Evolutionary conservation across 2,113 vertebrate species (phyloP).

Genomic region (Chunga burmeisteri): DNA sequence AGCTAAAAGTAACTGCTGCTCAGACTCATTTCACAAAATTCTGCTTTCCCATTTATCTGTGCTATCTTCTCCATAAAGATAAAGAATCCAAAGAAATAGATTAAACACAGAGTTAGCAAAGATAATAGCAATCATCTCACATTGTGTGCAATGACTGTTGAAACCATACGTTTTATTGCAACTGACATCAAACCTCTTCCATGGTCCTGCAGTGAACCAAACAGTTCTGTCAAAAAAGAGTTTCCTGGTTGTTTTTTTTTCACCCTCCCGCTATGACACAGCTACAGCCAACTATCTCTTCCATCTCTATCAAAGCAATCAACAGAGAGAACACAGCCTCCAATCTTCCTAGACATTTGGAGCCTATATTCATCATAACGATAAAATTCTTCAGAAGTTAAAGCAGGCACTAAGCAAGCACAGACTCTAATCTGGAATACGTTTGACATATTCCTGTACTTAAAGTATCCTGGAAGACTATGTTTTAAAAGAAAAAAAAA

Average conservation of each 20-base stretch:
- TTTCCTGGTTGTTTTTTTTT: slow-evolving; percentile 4
- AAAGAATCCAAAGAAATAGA: not conserved
- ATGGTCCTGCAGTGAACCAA: not conserved
- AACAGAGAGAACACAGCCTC: not conserved
- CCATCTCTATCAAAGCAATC: not conserved
- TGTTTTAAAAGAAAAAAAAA: not conserved
- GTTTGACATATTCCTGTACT: not conserved
- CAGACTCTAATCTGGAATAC: not conserved
- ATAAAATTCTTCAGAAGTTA: not conserved
- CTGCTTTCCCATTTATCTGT: not conserved
- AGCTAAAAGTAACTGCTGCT: not conserved
- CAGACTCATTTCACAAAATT: not conserved
- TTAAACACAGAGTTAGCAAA: not conserved
- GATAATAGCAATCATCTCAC: not conserved
- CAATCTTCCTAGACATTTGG: not conserved
- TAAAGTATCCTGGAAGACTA: not conserved
- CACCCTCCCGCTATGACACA: not conserved
- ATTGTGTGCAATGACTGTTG: not conserved
- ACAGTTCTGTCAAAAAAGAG: not conserved
- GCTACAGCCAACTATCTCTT: not conserved
- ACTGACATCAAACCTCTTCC: not conserved
- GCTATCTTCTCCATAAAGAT: not conserved
- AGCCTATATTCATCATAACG: not conserved
- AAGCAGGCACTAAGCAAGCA: not conserved
- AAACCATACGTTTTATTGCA: not conserved